A percentile compares a stretch with the other conserved stretches of the same genome.
Conservation (phyloP, 2,113 vertebrate genomes). For the Turnix velox region DNA sequence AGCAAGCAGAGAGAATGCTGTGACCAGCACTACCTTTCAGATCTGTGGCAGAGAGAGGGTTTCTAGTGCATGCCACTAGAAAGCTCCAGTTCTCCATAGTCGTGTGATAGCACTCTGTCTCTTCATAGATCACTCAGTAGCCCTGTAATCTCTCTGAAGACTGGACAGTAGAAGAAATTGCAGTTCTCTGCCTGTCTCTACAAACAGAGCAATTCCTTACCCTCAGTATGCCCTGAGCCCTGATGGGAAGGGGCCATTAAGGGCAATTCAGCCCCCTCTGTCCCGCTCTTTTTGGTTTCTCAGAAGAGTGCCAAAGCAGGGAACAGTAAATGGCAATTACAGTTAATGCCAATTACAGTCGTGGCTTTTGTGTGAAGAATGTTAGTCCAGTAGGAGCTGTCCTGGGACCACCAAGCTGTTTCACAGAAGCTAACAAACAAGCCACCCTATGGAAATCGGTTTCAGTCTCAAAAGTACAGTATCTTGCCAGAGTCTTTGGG, state of each 20-base stretch:
- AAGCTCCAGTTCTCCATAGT: background rate
- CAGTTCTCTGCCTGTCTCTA: background rate
- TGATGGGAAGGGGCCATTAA: background rate
- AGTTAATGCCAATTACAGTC: background rate
- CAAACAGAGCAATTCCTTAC: background rate
- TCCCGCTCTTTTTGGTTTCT: conserved; percentile 1
- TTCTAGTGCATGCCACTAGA: background rate
- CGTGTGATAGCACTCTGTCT: background rate
- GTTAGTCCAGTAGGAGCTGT: background rate
- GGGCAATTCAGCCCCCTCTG: background rate
- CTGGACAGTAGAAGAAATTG: background rate
- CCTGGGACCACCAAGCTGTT: background rate
- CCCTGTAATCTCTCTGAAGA: background rate
- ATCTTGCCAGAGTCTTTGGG: conserved; percentile 36
- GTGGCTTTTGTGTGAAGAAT: conserved; percentile 36
- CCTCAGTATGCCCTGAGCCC: background rate
- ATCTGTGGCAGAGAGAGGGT: background rate
- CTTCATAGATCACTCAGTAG: background rate
- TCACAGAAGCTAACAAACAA: background rate
- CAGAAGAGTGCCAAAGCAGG: background rate
- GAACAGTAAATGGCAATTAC: conserved; percentile 27
- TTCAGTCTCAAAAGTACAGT: conserved; percentile 22
- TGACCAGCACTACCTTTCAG: background rate
- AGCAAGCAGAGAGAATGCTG: background rate
- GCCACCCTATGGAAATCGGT: background rate